Evolutionary conservation across 2,113 vertebrate species (phyloP), one percentile per base, ranked within the genome.

Genomic region (Cygnus buccinator): DNA sequence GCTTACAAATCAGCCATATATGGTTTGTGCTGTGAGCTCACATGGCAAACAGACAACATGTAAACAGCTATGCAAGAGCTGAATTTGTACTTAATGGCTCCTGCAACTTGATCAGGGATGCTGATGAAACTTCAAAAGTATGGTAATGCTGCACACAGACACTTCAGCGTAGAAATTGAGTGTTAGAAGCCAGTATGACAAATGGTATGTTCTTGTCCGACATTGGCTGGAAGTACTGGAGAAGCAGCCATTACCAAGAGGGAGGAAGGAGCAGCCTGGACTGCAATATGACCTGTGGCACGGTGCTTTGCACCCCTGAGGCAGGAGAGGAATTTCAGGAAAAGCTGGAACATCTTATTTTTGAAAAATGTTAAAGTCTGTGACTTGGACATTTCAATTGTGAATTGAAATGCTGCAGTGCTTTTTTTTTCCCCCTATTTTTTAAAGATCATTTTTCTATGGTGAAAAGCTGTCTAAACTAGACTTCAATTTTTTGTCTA

Each of bases 211-310:
- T 86, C 43, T 54, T 37, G 33, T 59, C 35, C 31, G 29, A 29
- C 13, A 6, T 6, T 52, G 39, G 2, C 57, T 76, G 28, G 41
- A 54, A 90, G 70, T 28, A 39, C 37, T 72, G 62, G 31, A 76
- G 78, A 65, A 72, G 5, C 43, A 81, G 23, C 46, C n/a, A 13
- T 77, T 26, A 33, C 13, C 9, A 22, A 44, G 25, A 79, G 28
- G 22, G 39, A 33, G 52, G 62, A 72, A 76, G 25, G 71, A 31
- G 65, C 65, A 67, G 65, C 11, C n/a, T 71, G 59, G n/a, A 52
- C 35, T 39, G 17, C 12, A 71, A 29, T 23, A 3, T 6, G 2
- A 41, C 31, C 29, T 41, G 0, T 10, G 16, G 10, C 8, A 0
- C 20, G 31, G 8, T 79, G 23, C 43, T 75, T 90, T 79, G 22